phyloP scores from a whole-genome alignment of 2,888 invertebrate species.

The Acrocyrtus sp. region DNA sequence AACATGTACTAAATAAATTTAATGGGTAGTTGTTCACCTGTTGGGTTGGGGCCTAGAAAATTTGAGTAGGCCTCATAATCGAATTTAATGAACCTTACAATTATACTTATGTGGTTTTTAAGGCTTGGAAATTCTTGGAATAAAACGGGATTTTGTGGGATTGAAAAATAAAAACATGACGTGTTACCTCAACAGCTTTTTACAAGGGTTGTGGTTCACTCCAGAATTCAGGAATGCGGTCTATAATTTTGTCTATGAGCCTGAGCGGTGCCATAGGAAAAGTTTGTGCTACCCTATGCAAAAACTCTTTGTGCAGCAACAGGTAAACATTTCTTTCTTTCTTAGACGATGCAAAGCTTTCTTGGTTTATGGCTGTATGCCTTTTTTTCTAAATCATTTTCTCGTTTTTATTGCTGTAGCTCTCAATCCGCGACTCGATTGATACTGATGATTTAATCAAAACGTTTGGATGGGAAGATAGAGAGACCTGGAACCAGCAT shows the following conservation, averaged over 20 bases:
- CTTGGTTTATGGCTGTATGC: background rate
- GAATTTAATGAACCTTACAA: too few species aligned
- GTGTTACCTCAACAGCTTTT: slow-evolving; percentile 87
- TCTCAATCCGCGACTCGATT: slow-evolving; percentile 80
- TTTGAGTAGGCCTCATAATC: too few species aligned
- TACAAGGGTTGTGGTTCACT: slow-evolving; percentile 91
- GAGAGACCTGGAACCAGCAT: slow-evolving; percentile 92
- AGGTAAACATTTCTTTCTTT: too few species aligned
- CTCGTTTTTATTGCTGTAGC: slow-evolving; percentile 69
- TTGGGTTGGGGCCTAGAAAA: too few species aligned
- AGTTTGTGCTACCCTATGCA: slow-evolving; percentile 89
- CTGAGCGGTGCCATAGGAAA: slow-evolving; percentile 74
- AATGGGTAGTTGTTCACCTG: too few species aligned
- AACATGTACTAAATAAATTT: too few species aligned
- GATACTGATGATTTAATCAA: slow-evolving; percentile 88
- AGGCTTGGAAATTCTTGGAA: background rate
- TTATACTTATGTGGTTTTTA: too few species aligned
- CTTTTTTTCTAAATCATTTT: too few species aligned
- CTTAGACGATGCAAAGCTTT: background rate
- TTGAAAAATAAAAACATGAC: slow-evolving; percentile 93
- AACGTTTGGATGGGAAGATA: slow-evolving; percentile 91
- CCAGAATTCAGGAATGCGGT: slow-evolving; percentile 91
- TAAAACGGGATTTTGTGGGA: slow-evolving; percentile 71
- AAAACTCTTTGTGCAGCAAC: slow-evolving; percentile 83
- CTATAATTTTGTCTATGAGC: slow-evolving; percentile 79